These are phyloP conservation scores for Acipenser oxyrinchus DNA, from an alignment of 2,797 vertebrate genomes.

Conservation along the genomic window DNA sequence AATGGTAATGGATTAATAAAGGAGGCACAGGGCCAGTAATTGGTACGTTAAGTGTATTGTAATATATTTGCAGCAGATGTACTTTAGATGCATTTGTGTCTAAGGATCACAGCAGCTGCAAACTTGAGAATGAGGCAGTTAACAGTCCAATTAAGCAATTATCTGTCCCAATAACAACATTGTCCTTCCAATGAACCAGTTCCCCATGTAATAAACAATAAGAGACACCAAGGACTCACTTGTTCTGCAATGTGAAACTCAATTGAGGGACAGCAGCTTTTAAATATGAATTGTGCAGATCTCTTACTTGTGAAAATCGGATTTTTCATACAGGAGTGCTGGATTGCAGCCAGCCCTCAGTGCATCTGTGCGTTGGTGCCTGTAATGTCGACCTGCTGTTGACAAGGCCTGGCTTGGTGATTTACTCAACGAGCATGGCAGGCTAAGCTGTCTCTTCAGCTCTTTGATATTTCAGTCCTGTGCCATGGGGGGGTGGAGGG, in stretches of 20 bases:
- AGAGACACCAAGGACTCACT: not conserved
- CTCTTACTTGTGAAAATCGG: not conserved
- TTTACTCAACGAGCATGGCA: slow-evolving; percentile 18
- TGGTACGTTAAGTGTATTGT: too few species aligned
- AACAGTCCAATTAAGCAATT: too few species aligned
- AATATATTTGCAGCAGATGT: too few species aligned
- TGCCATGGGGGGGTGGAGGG: slow-evolving; percentile 12
- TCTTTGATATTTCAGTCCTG: slow-evolving; percentile 20
- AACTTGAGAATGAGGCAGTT: too few species aligned
- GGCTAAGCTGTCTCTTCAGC: slow-evolving; percentile 13
- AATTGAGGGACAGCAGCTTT: slow-evolving; percentile 1
- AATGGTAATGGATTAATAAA: too few species aligned
- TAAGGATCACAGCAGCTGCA: too few species aligned
- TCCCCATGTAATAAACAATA: not conserved
- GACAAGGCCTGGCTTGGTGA: slow-evolving; percentile 21
- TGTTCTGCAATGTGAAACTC: not conserved
- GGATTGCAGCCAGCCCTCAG: not conserved
- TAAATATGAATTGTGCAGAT: slow-evolving; percentile 2
- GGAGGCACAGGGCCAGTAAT: too few species aligned
- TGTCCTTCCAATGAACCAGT: not conserved
- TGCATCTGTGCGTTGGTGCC: not conserved
- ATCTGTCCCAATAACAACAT: too few species aligned
- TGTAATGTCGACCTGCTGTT: slow-evolving; percentile 7
- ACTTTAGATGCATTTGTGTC: too few species aligned
- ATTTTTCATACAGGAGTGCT: not conserved